phyloP scores from a whole-genome alignment of 2,113 vertebrate genomes.

The Pelobates fuscus region DNA sequence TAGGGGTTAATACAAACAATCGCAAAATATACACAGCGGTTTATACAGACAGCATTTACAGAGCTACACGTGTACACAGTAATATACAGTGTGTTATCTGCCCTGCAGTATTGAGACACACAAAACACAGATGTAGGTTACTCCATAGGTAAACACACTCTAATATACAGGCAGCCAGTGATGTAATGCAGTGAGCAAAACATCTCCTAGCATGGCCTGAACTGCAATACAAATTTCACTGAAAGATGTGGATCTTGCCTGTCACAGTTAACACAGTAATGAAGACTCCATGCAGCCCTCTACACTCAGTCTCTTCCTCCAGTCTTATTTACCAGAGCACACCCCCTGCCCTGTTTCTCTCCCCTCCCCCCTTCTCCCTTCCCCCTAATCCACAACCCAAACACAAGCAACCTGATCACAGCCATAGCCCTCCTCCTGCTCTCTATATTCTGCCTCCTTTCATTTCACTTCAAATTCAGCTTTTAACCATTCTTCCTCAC shows the following conservation, averaged over 20 bases:
- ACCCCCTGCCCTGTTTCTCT: conserved; percentile 20
- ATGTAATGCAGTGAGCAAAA: too few species aligned
- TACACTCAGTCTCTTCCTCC: neutral
- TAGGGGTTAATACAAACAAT: too few species aligned
- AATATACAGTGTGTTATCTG: too few species aligned
- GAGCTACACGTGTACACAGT: too few species aligned
- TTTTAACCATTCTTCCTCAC: conserved; percentile 29
- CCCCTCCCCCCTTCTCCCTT: conserved; percentile 18
- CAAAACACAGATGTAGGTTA: too few species aligned
- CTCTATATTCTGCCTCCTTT: neutral
- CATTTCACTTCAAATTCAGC: conserved; percentile 22
- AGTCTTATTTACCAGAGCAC: conserved; percentile 7
- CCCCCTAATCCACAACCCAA: conserved; percentile 20
- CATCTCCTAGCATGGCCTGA: neutral
- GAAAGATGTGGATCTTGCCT: neutral
- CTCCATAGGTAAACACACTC: too few species aligned
- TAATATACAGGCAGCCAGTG: too few species aligned
- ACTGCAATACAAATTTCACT: neutral
- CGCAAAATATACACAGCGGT: too few species aligned
- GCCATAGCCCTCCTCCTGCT: conserved; percentile 15
- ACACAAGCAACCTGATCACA: conserved; percentile 26
- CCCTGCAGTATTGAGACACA: too few species aligned
- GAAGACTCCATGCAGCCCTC: neutral
- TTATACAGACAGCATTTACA: too few species aligned
- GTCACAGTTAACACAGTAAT: conserved; percentile 10